Base-by-base conservation (phyloP, 2,888 invertebrate genomes). In the Nipponacmea schrenckii region DNA sequence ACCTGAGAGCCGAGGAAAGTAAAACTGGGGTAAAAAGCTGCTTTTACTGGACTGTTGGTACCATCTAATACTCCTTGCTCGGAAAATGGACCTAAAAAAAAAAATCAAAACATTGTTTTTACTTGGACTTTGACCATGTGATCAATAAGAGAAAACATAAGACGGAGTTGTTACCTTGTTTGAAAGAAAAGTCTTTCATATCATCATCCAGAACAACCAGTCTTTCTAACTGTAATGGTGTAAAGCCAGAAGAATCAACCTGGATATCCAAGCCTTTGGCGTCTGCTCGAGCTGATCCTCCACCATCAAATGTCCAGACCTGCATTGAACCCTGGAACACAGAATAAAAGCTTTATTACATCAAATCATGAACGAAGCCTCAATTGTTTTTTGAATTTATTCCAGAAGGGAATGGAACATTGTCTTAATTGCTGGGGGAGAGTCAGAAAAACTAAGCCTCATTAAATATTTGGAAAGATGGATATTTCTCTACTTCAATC, bases 1-100 rank as follows among this genome's bases (percentile, higher is more conserved):
- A 83, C 84, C 82, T 84, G 84, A 26, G 76, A 70, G 45, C 83
- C 83, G 24, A 84, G 72, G 31, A 85, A 76, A 20, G 84, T 76
- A 15, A 85, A 67, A n/a, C 78, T 78, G 12, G 85, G 84, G 68
- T 79, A 84, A 71, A 84, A 85, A 0, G 70, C 71, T 12, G 80
- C 80, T 64, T 68, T 71, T 14, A 74, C 70, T 12, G 85, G 84
- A 15, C 70, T 64, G 68, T 79, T 74, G 1, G 68, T 76, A 66
- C 76, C 78, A 68, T 78, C 75, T 15, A 78, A 67, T 2, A 75
- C 78, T 20, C 73, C 77, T 39, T 80, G 77, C 62, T 82, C 82
- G 48, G 80, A 78, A 63, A 83, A 76, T n/a, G 78, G 77, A 64
- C 84, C 84, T 82, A 71, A 50, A 27, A 68, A 62, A 26, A 62